These are phyloP conservation scores for Zaprionus obscuricornis DNA, from an alignment of 2,888 invertebrate genomes.

Conservation along the genomic window DNA sequence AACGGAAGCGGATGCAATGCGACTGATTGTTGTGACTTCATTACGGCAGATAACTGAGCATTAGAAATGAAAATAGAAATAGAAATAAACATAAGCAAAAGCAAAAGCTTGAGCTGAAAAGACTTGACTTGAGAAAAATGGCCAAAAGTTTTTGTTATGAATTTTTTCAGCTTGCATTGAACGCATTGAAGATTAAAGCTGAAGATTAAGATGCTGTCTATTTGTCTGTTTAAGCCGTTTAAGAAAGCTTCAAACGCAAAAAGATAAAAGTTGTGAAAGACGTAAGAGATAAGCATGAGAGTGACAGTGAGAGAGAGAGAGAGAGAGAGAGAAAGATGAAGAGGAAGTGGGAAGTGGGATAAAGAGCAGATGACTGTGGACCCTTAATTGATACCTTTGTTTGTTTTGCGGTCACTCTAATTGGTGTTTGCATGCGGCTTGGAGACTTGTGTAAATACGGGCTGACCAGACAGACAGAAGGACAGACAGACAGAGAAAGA, in stretches of 20 bases:
- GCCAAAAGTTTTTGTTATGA: no score
- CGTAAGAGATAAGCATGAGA: background rate
- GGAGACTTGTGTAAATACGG: conserved; percentile 72
- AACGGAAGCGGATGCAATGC: conserved; percentile 70
- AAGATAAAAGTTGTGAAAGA: no score
- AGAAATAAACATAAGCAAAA: no score
- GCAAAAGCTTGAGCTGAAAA: no score
- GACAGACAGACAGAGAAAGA: conserved; percentile 4
- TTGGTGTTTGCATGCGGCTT: conserved; percentile 79
- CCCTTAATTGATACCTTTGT: conserved; percentile 76
- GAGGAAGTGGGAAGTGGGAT: no score
- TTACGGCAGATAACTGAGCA: no score
- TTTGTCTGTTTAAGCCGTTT: conserved; percentile 30
- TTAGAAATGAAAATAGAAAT: no score
- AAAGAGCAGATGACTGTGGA: conserved; percentile 13
- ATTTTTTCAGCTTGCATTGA: conserved; percentile 19
- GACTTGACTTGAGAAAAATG: no score
- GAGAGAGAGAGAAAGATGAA: background rate
- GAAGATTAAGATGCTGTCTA: background rate
- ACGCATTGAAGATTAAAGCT: conserved; percentile 18
- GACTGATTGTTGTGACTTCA: conserved; percentile 68
- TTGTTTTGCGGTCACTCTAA: conserved; percentile 77
- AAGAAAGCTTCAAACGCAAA: conserved; percentile 21
- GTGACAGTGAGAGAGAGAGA: background rate
- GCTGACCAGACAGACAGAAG: conserved; percentile 56